Evolutionary conservation across 2,888 invertebrate species (phyloP), one percentile per base, ranked within the genome.

Genomic region (Buathra laborator): DNA sequence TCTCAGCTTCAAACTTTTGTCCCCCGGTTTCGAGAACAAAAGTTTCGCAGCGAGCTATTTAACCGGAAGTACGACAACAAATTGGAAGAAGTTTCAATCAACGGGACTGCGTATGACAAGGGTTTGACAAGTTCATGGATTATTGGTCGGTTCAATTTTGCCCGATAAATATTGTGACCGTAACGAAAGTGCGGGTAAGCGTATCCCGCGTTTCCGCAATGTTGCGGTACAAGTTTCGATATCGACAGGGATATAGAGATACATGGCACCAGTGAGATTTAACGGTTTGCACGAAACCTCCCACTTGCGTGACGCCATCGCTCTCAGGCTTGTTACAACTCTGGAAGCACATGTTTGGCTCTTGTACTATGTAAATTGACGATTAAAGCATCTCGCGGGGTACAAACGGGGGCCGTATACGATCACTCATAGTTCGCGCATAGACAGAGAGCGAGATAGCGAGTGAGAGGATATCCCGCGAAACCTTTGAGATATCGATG

Each of bases 341-440:
- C n/a, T 14, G 16, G 14, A n/a, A 76, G 71, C 71, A 77, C 74
- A 77, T 81, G 76, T 74, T 77, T 19, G 59, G 68, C 14, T 29
- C 74, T 16, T 75, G 68, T 81, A 67, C 59, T 81, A 78, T 77
- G 81, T 81, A 81, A 78, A 81, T 85, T 78, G 78, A 78, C 79
- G 83, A 83, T 83, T 70, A 80, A 80, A 48, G 64, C 44, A 48
- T 24, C 74, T 43, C 10, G 62, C 53, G 56, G 24, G 44, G 48
- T 14, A 59, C 14, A 32, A 32, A 9, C 32, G 29, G 29, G 29
- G 29, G 14, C 7, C 32, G 64, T 14, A 51, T 3, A 19, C 56
- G 29, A 59, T 29, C 32, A 14, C 24, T 3, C 29, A 24, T 1
- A 32, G 14, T 14, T 29, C 32, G 32, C 24, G 3, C 29, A 24